Percentiles rank a stretch among this genome's conserved stretches.
Conservation (phyloP, 2,797 vertebrate genomes). For the Rhadinocentrus ornatus region DNA sequence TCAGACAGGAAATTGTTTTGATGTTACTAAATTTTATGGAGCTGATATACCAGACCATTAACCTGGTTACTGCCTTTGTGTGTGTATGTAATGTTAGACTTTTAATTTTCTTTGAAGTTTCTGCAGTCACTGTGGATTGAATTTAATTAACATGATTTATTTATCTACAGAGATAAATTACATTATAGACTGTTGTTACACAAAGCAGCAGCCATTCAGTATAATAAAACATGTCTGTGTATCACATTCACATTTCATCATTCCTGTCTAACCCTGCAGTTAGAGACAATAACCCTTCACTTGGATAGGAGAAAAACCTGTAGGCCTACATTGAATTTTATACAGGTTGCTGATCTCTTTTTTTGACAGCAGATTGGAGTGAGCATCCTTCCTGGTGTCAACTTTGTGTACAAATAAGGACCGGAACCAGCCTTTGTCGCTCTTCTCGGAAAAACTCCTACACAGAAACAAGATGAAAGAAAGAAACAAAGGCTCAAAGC, state of each 20-base stretch:
- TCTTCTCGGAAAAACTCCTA: conserved; percentile 86
- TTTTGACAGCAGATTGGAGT: conserved; percentile 97
- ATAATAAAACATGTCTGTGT: conserved; percentile 10
- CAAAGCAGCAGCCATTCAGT: no score
- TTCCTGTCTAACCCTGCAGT: not conserved
- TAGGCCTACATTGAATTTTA: conserved; percentile 93
- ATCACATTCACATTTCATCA: conserved; percentile 18
- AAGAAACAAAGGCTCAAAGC: conserved; percentile 62
- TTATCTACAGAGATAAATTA: conserved; percentile 24
- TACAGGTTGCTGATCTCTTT: conserved; percentile 95
- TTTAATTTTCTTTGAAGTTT: conserved; percentile 31
- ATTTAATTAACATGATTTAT: conserved; percentile 39
- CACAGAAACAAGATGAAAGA: conserved; percentile 65
- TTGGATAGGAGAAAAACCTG: conserved; percentile 13
- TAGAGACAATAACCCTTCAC: not conserved
- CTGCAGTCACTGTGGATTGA: conserved; percentile 19
- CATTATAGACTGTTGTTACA: no score
- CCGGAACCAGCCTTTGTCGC: conserved; percentile 91
- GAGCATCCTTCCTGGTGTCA: conserved; percentile 94
- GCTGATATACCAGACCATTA: not conserved
- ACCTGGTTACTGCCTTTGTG: conserved; percentile 8
- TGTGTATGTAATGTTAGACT: conserved; percentile 7
- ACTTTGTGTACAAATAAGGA: conserved; percentile 93
- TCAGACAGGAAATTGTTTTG: conserved; percentile 35
- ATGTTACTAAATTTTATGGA: conserved; percentile 37